Evolutionary conservation across 2,888 invertebrate species (phyloP).

Genomic region (Latrodectus hesperus): DNA sequence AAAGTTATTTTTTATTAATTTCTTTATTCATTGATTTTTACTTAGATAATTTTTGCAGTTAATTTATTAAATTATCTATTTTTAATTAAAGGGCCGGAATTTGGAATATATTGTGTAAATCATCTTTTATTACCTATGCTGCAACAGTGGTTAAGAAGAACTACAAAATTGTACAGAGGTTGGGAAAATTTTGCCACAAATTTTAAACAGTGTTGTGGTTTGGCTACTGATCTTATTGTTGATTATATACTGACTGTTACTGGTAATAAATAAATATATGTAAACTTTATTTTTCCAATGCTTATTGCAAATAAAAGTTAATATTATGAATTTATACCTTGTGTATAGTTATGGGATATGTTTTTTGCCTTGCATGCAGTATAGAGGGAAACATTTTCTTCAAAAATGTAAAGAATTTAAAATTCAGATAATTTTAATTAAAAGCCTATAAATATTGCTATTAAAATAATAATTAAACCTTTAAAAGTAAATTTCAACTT

Average conservation of each 20-base stretch:
- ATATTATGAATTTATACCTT: too few relatives aligned
- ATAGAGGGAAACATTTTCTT: neutral
- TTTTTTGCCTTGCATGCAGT: neutral
- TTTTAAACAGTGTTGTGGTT: conserved; percentile 95
- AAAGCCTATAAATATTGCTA: neutral
- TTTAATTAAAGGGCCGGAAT: conserved; percentile 82
- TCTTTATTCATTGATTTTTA: too few relatives aligned
- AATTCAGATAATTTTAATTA: neutral
- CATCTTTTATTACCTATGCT: conserved; percentile 92
- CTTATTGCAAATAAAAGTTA: too few relatives aligned
- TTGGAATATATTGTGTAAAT: conserved; percentile 93
- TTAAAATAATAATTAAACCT: neutral
- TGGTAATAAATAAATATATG: conserved; percentile 14
- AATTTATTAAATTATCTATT: neutral
- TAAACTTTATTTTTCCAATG: too few relatives aligned
- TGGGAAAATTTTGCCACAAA: conserved; percentile 88
- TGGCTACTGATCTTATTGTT: conserved; percentile 92
- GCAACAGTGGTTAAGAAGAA: conserved; percentile 91
- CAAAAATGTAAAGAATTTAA: too few relatives aligned
- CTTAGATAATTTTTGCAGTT: neutral
- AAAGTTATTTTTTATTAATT: too few relatives aligned
- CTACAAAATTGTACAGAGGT: conserved; percentile 79
- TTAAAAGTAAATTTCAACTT: too few relatives aligned
- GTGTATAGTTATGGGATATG: too few relatives aligned
- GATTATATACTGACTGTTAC: conserved; percentile 80